A percentile compares a stretch with the other conserved stretches of the same genome.
Conservation (phyloP, 2,797 vertebrate species). For the Pachyuromys duprasi region DNA sequence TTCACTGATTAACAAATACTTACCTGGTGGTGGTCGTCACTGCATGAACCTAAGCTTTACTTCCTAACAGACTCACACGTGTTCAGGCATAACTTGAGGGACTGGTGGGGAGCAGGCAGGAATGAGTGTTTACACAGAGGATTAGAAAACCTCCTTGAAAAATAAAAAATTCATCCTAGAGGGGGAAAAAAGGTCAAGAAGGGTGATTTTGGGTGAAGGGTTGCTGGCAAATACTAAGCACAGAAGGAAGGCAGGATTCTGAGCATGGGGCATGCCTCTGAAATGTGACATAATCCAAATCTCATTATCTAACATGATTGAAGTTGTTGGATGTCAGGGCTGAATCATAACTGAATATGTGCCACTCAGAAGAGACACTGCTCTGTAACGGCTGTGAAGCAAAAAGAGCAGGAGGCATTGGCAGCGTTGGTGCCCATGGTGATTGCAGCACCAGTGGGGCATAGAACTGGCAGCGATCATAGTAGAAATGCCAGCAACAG, state of each 20-base stretch:
- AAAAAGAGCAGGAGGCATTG: neutral
- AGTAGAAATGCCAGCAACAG: neutral
- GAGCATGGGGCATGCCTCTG: neutral
- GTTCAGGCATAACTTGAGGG: constrained; percentile 58
- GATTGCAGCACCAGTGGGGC: neutral
- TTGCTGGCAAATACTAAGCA: constrained; percentile 38
- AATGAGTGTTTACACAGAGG: constrained; percentile 46
- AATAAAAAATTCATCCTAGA: constrained; percentile 56
- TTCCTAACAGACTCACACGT: constrained; percentile 37
- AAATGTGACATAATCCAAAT: neutral
- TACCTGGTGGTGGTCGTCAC: neutral
- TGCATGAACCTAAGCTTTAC: neutral
- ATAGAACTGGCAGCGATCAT: neutral
- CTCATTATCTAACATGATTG: neutral
- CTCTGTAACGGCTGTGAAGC: neutral
- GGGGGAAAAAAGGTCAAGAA: constrained; percentile 11
- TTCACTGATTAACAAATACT: neutral
- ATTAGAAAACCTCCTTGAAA: constrained; percentile 39
- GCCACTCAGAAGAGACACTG: neutral
- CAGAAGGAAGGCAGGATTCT: neutral
- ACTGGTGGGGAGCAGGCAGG: neutral
- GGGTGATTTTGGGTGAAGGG: constrained; percentile 2
- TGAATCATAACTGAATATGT: neutral
- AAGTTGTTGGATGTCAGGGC: neutral
- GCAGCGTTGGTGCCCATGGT: neutral